Evolutionary conservation across 2,797 vertebrate genomes (phyloP).

Genomic region (Pteropus rufus): DNA sequence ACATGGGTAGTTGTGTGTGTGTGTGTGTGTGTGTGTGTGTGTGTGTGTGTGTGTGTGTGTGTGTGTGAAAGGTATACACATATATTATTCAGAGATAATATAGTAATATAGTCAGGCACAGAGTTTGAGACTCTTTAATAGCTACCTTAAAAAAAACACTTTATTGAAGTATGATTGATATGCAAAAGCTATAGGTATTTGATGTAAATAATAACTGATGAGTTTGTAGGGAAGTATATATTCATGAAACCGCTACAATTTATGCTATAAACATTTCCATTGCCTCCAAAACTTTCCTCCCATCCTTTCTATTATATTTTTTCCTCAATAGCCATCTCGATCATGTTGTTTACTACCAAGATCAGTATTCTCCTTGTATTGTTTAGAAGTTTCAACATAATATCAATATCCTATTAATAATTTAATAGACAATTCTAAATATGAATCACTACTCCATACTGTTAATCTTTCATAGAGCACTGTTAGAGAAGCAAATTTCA

Average conservation of each 20-base stretch:
- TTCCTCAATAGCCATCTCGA: background rate
- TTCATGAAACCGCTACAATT: background rate
- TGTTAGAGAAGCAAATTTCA: background rate
- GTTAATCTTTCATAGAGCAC: background rate
- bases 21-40: background rate
- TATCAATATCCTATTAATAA: background rate
- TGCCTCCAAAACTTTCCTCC: background rate
- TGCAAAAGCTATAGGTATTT: background rate
- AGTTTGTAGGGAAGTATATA: background rate
- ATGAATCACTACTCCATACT: background rate
- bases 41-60: background rate
- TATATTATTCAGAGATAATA: background rate
- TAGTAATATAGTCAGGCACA: background rate
- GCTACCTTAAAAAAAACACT: background rate
- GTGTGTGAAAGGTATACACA: background rate
- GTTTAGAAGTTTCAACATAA: background rate
- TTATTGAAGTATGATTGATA: background rate
- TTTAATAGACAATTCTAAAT: background rate
- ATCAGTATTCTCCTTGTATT: background rate
- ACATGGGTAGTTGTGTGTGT: background rate
- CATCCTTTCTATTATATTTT: background rate
- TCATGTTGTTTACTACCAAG: background rate
- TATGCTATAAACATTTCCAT: background rate
- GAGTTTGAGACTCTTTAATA: background rate
- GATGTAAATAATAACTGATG: background rate